Percentiles rank a stretch among this genome's conserved stretches.
Evolutionary conservation across 2,888 invertebrate species (phyloP).

Genomic region (Erynnis tages): DNA sequence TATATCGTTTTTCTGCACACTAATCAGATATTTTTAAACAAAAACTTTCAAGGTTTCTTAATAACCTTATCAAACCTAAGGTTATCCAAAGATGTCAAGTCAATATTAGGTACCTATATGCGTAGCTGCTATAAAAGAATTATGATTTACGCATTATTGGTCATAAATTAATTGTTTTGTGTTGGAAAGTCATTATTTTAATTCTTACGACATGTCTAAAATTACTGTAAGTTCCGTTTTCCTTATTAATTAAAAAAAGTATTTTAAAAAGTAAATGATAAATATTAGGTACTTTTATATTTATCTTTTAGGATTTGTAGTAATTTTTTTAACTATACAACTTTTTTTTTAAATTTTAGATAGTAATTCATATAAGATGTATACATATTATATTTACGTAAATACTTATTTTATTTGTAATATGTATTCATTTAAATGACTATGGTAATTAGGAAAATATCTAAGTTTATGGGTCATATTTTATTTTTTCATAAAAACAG

Average conservation of each 20-base stretch:
- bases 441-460: neutral
- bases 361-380: no score
- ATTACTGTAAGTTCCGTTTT: conserved; percentile 42
- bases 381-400: no score
- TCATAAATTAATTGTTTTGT: conserved; percentile 3
- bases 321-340: no score
- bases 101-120: neutral
- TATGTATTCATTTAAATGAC: neutral
- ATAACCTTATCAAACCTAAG: conserved; percentile 1
- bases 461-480: no score
- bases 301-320: no score
- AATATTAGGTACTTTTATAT: no score
- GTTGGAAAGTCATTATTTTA: neutral
- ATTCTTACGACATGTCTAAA: conserved; percentile 43
- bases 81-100: neutral
- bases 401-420: no score
- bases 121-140: conserved; percentile 7
- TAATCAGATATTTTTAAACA: neutral
- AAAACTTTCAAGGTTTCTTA: neutral
- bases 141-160: neutral
- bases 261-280: no score
- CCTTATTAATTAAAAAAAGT: neutral
- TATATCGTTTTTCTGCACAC: no score
- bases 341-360: no score
- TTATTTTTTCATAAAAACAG: no score